Percentiles rank a stretch among this genome's conserved stretches.
phyloP scores from a whole-genome alignment of 2,888 invertebrate species.

The Euplagia quadripunctaria region DNA sequence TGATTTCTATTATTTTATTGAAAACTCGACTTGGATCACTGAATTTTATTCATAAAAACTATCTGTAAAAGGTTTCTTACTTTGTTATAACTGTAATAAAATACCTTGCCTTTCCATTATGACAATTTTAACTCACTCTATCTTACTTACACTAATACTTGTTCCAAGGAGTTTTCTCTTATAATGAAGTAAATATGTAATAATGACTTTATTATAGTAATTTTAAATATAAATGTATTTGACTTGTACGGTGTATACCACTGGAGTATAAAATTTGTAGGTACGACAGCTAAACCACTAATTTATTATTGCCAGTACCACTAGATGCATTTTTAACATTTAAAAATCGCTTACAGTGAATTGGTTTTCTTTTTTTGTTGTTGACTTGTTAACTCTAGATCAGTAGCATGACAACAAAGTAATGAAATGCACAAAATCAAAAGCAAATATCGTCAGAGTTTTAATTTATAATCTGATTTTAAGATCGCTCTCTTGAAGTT shows the following conservation, averaged over 20 bases:
- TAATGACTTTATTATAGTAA: neutral
- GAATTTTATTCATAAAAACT: neutral
- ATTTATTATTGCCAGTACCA: neutral
- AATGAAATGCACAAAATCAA: neutral
- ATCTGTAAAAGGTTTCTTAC: too few relatives aligned
- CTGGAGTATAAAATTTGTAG: too few relatives aligned
- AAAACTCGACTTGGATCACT: conserved; percentile 7
- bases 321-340: neutral
- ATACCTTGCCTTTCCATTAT: neutral
- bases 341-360: too few relatives aligned
- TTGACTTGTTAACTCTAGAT: neutral
- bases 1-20: conserved; percentile 15
- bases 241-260: neutral
- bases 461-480: neutral
- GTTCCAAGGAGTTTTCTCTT: neutral
- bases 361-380: neutral
- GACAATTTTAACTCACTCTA: neutral
- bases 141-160: neutral
- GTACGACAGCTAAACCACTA: neutral
- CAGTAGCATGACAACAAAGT: neutral
- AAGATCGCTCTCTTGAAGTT: neutral
- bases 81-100: neutral
- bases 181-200: neutral
- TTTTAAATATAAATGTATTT: neutral
- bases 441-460: neutral